A percentile compares a stretch with the other conserved stretches of the same genome.
Conservation (phyloP, 1,140 invertebrate genomes). For the Telenomus remus region DNA sequence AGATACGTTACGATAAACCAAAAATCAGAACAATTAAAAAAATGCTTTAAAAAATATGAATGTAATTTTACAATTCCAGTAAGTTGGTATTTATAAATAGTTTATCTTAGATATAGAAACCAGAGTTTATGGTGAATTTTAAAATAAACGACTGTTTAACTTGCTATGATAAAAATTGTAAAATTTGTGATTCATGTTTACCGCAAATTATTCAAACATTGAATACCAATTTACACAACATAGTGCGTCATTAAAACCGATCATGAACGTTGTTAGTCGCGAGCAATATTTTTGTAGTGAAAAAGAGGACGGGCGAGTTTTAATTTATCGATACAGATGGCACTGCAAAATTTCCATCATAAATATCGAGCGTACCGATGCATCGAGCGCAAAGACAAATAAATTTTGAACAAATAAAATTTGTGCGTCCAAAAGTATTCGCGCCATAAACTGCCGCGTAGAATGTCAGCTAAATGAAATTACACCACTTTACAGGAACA, state of each 20-base stretch:
- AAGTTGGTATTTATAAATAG: too few species aligned
- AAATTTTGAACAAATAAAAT: slow-evolving; percentile 35
- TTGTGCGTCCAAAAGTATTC: slow-evolving; percentile 3
- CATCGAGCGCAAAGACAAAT: slow-evolving; percentile 14
- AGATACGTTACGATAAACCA: too few species aligned
- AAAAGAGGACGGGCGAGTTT: neutral
- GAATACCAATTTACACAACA: neutral
- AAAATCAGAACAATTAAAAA: too few species aligned
- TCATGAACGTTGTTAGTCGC: slow-evolving; percentile 3
- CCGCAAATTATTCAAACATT: too few species aligned
- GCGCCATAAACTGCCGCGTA: slow-evolving; percentile 20
- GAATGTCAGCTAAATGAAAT: slow-evolving; percentile 29
- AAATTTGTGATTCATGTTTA: too few species aligned
- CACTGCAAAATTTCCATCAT: slow-evolving; percentile 12
- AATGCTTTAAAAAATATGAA: too few species aligned
- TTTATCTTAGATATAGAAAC: too few species aligned
- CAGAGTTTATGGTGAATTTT: too few species aligned
- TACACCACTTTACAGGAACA: slow-evolving; percentile 16
- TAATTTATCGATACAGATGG: slow-evolving; percentile 19
- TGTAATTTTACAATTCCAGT: too few species aligned
- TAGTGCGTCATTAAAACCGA: neutral
- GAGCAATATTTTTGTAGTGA: slow-evolving; percentile 18
- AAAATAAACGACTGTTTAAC: too few species aligned
- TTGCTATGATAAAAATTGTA: too few species aligned
- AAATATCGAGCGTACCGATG: slow-evolving; percentile 24